Conservation (phyloP, 1,140 invertebrate genomes). For the Drosophila micromelanica region DNA sequence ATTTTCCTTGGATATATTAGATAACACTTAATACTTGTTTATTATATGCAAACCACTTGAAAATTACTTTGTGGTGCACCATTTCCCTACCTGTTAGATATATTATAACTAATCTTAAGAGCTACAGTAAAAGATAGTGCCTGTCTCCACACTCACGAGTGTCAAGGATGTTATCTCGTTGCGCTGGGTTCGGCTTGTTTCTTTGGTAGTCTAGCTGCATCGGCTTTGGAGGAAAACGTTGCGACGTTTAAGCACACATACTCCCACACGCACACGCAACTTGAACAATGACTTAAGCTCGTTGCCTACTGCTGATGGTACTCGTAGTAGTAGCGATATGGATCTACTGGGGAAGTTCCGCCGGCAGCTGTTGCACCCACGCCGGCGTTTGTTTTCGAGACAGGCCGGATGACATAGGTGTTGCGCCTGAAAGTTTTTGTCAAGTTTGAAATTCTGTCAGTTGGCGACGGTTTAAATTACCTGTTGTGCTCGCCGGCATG, state of each 20-base stretch:
- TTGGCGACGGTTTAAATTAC: conserved; percentile 66
- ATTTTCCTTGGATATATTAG: not conserved
- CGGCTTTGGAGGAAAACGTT: not conserved
- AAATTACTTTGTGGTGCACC: conserved; percentile 7
- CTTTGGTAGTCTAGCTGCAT: conserved; percentile 74
- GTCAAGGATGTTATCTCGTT: conserved; percentile 21
- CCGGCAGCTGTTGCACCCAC: conserved; percentile 65
- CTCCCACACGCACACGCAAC: conserved; percentile 29
- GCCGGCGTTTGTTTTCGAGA: conserved; percentile 71
- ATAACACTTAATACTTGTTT: conserved; percentile 21
- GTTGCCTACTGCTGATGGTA: conserved; percentile 71
- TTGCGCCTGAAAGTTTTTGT: conserved; percentile 86
- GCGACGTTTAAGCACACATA: conserved; percentile 11
- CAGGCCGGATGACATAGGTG: conserved; percentile 87
- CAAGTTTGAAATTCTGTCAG: not conserved
- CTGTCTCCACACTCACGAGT: conserved; percentile 19
- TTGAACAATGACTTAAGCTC: conserved; percentile 7
- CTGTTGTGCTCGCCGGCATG: conserved; percentile 87
- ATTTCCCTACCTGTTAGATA: conserved; percentile 8
- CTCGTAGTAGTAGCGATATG: conserved; percentile 86
- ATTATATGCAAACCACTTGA: conserved; percentile 15
- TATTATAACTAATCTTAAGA: conserved; percentile 60
- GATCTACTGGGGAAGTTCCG: conserved; percentile 84
- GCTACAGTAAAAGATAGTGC: conserved; percentile 56
- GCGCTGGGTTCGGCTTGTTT: conserved; percentile 47